Percentiles rank a stretch among this genome's conserved stretches.
phyloP scores from a whole-genome alignment of 2,888 invertebrate genomes.

The Metacarcinus magister region DNA sequence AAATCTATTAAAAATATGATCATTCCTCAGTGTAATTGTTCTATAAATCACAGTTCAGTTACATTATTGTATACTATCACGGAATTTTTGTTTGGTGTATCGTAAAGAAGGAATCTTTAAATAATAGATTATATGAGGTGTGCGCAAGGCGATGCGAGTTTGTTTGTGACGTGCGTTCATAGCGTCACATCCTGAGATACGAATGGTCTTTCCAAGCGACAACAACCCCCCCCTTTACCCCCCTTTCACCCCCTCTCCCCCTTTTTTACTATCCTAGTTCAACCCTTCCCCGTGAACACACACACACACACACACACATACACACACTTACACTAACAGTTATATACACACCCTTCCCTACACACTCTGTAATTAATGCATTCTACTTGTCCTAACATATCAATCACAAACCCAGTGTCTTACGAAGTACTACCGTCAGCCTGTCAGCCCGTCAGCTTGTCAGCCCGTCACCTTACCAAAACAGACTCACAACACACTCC shows the following conservation, averaged over 20 bases:
- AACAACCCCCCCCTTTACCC: background rate
- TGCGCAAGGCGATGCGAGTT: background rate
- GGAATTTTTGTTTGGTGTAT: background rate
- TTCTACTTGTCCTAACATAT: no score
- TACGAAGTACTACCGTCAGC: no score
- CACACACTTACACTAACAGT: no score
- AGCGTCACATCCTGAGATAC: conserved; percentile 16
- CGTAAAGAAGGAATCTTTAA: background rate
- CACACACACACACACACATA: background rate
- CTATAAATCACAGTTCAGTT: background rate
- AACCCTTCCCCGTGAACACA: background rate
- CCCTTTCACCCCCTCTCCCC: background rate
- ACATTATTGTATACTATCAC: no score
- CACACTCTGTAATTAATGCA: no score
- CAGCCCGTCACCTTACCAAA: no score
- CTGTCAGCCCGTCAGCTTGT: no score
- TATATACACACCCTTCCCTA: no score
- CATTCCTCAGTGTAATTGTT: background rate
- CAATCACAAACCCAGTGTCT: no score
- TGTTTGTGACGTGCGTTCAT: background rate
- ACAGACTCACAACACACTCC: no score
- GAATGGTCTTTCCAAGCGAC: background rate
- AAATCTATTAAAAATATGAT: background rate
- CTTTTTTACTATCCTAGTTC: background rate
- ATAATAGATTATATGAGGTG: background rate